Evolutionary conservation across 2,888 invertebrate genomes (phyloP), one percentile per base, ranked within the genome.

Genomic region (Aporophyla lueneburgensis): DNA sequence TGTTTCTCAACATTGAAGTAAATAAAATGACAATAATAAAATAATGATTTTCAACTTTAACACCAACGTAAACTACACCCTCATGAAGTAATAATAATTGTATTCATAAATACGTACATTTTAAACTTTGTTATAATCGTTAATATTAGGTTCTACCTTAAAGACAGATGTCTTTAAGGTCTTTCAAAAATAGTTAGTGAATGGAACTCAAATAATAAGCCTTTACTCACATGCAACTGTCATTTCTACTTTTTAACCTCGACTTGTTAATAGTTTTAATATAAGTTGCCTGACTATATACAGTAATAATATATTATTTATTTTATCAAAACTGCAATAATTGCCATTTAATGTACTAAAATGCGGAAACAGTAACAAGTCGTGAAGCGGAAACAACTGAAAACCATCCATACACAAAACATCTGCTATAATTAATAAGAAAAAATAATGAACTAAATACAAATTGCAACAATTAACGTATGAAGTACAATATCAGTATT

Each of bases 401-500:
- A 56, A 21, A 16, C n/a, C 58, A 53, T 33, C 24, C 14, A 58
- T 16, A 54, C 5, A 51, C 24, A 12, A 33, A 33, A 71, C 51
- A 68, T 61, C 54, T 58, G 66, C 79, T 59, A 76, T 67, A 76
- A 74, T 77, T 67, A 73, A 81, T 51, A 56, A 58, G 72, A 70
- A 75, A 56, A 61, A 71, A 56, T 21, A 33, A 66, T 21, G 0
- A 65, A 63, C 54, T 76, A 63, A 83, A 73, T 51, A 68, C 27
- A 40, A 65, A 73, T 27, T 69, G 46, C 43, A 53, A 69, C 53
- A 40, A 68, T 43, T 51, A 14, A 76, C 62, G 21, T 69, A 76
- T 76, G 75, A 82, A 83, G 71, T 43, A 83, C 76, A 86, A 84
- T 80, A 86, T 84, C 84, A 84, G 78, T 56, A 70, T 70, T 74